Evolutionary conservation across 2,888 invertebrate species (phyloP).

Genomic region (Chloroclystis v-ata): DNA sequence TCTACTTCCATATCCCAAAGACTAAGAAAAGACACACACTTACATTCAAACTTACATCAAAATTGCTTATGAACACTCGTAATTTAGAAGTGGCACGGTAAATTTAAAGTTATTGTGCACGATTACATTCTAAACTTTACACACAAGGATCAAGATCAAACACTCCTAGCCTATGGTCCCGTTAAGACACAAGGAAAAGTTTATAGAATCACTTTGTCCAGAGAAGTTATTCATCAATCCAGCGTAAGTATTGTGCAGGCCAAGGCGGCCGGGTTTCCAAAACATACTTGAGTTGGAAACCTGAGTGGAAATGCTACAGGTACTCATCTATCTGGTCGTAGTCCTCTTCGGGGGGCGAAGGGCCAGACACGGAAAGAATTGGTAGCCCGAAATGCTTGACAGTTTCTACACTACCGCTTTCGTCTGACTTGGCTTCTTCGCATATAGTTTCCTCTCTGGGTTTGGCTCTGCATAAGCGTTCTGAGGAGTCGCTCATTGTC

Average conservation of each 20-base stretch:
- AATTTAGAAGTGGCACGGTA: slow-evolving; percentile 67
- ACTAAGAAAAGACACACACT: slow-evolving; percentile 34
- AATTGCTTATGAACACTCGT: slow-evolving; percentile 49
- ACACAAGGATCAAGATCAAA: slow-evolving; percentile 39
- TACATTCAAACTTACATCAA: slow-evolving; percentile 36
- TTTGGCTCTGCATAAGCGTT: slow-evolving; percentile 70
- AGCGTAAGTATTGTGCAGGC: slow-evolving; percentile 64
- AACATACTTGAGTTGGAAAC: slow-evolving; percentile 73
- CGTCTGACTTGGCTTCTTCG: slow-evolving; percentile 70
- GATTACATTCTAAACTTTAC: slow-evolving; percentile 49
- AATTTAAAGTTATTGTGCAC: slow-evolving; percentile 65
- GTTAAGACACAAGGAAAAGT: slow-evolving; percentile 60
- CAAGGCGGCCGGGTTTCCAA: slow-evolving; percentile 70
- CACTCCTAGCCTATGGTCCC: slow-evolving; percentile 69
- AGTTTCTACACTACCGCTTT: slow-evolving; percentile 70
- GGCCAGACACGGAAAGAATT: slow-evolving; percentile 87
- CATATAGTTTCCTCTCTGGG: slow-evolving; percentile 68
- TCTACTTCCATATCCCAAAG: slow-evolving; percentile 39
- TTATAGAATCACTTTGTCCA: slow-evolving; percentile 48
- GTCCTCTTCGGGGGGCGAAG: slow-evolving; percentile 86
- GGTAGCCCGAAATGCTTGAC: slow-evolving; percentile 84
- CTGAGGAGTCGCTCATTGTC: slow-evolving; percentile 70
- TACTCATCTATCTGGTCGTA: slow-evolving; percentile 80
- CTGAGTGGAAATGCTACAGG: slow-evolving; percentile 78
- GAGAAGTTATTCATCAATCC: slow-evolving; percentile 41